Percentiles rank a stretch among this genome's conserved stretches.
Evolutionary conservation across 2,888 invertebrate species (phyloP).

Genomic region (Hirtodrosophila cameraria): DNA sequence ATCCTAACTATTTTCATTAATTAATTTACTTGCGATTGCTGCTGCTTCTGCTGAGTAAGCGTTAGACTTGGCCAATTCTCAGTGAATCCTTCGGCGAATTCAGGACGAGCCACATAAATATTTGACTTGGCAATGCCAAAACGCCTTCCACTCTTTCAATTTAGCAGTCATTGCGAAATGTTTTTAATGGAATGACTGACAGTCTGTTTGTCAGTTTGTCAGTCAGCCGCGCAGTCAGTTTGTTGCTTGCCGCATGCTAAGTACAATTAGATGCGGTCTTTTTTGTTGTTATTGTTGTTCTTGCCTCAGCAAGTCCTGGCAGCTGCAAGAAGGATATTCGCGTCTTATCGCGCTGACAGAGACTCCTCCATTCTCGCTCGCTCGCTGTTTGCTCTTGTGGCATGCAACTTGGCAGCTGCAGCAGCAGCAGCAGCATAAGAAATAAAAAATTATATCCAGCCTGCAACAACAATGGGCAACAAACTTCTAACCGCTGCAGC

Average conservation of each 20-base stretch:
- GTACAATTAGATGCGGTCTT: slow-evolving; percentile 63
- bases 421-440: slow-evolving; percentile 5
- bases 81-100: slow-evolving; percentile 34
- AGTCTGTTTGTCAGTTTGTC: slow-evolving; percentile 28
- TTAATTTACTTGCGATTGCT: slow-evolving; percentile 66
- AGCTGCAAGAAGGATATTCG: slow-evolving; percentile 29
- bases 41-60: slow-evolving; percentile 27
- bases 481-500: slow-evolving; percentile 5
- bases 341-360: slow-evolving; percentile 45
- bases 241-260: slow-evolving; percentile 57
- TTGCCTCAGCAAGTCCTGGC: slow-evolving; percentile 7
- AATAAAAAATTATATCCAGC: slow-evolving; percentile 35
- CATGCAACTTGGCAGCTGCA: slow-evolving; percentile 58
- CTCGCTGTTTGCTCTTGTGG: slow-evolving; percentile 62
- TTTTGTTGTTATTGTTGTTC: too few species aligned
- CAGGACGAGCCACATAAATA: slow-evolving; percentile 58
- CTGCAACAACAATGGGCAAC: slow-evolving; percentile 44
- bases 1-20: slow-evolving; percentile 62
- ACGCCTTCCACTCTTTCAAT: slow-evolving; percentile 45
- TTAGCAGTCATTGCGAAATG: slow-evolving; percentile 47
- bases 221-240: slow-evolving; percentile 24
- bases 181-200: slow-evolving; percentile 47
- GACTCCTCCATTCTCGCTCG: slow-evolving; percentile 13
- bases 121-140: slow-evolving; percentile 58
- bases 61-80: slow-evolving; percentile 12